phyloP scores from a whole-genome alignment of 2,797 vertebrate genomes.

The Enteromius mattozi region DNA sequence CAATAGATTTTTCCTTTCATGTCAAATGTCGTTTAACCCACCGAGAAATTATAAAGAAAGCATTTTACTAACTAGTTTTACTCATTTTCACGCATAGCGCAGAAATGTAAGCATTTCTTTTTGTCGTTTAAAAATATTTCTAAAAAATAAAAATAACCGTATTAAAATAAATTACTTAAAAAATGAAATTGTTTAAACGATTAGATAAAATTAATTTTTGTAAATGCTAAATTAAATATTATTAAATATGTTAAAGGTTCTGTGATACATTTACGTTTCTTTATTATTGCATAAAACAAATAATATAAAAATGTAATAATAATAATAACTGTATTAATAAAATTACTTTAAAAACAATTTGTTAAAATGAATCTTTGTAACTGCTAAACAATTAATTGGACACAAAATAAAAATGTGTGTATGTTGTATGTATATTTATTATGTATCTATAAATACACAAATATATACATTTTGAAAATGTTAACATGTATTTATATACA shows the following conservation, averaged over 20 bases:
- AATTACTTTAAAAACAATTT: too few species aligned
- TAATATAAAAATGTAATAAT: too few species aligned
- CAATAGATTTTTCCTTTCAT: too few species aligned
- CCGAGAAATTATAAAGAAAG: not conserved
- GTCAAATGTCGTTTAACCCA: not conserved
- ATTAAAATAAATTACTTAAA: not conserved
- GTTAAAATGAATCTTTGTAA: too few species aligned
- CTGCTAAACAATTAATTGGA: too few species aligned
- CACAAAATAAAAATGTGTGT: too few species aligned
- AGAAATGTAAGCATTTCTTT: not conserved
- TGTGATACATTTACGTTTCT: not conserved
- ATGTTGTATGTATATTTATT: too few species aligned
- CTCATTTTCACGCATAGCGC: not conserved
- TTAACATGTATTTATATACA: too few species aligned
- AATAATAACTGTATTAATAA: too few species aligned
- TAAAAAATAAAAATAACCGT: not conserved
- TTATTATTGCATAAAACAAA: not conserved
- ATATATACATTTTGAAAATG: too few species aligned
- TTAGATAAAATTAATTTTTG: not conserved
- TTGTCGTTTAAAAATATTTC: not conserved
- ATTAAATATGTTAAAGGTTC: not conserved
- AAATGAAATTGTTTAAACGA: not conserved
- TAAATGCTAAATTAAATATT: not conserved
- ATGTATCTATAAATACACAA: too few species aligned
- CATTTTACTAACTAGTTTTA: not conserved